Percentiles rank a stretch among this genome's conserved stretches.
These are phyloP conservation scores for Rhaphigaster nebulosa DNA, from an alignment of 2,888 invertebrate species.

Conservation along the genomic window DNA sequence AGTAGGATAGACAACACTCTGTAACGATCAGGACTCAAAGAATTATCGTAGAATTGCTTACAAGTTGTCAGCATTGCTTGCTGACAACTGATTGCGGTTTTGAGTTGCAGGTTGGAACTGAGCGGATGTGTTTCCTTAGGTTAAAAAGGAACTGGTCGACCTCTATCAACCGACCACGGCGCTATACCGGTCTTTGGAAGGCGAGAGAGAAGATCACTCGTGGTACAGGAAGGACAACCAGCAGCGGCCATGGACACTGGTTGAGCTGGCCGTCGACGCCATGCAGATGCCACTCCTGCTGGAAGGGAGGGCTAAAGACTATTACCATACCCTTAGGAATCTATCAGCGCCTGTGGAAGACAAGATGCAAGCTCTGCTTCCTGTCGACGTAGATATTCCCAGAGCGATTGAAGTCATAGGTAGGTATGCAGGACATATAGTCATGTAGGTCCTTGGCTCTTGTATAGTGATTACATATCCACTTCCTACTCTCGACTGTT, in stretches of 20 bases:
- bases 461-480: too few relatives aligned
- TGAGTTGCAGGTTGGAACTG: background rate
- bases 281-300: constrained; percentile 29
- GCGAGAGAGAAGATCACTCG: background rate
- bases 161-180: background rate
- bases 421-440: too few relatives aligned
- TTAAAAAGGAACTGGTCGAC: background rate
- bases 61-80: background rate
- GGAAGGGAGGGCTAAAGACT: constrained; percentile 29
- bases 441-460: too few relatives aligned
- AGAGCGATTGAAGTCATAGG: background rate
- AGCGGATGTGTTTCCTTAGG: background rate
- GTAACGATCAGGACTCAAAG: too few relatives aligned
- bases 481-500: too few relatives aligned
- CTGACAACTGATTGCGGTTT: background rate
- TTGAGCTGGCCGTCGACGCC: constrained; percentile 23
- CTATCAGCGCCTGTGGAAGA: background rate
- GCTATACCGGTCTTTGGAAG: background rate
- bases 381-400: background rate
- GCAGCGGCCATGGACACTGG: constrained; percentile 9
- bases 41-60: background rate
- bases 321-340: background rate
- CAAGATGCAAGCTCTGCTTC: background rate
- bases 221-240: constrained; percentile 4
- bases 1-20: too few relatives aligned